Evolutionary conservation across 2,113 vertebrate species (phyloP), one percentile per base, ranked within the genome.

Genomic region (Brachirus orientalis): DNA sequence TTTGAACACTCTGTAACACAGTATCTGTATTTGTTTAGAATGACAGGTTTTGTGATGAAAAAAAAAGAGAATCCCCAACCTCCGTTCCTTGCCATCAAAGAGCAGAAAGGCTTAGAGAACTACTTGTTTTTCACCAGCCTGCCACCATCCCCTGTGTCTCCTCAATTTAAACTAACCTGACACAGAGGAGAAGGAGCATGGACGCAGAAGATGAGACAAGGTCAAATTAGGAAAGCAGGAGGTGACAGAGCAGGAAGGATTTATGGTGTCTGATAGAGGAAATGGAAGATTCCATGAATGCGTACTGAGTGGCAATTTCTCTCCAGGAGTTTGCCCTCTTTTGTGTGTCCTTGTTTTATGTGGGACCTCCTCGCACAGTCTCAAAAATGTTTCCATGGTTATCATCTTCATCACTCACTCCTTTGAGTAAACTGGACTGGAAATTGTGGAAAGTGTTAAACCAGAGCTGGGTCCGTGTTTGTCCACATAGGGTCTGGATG

Each of bases 1-100:
- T 94, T 93, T 90, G 87, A 93, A 95, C 92, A 81, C 74, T 79
- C 80, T 72, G 79, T 78, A 90, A 88, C 84, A 73, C 77, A 41
- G 18, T 38, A 54, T 56, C 72, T 65, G 60, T 69, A 72, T 65
- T 18, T 66, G 84, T 88, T 77, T 64, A 83, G 72, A 90, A 77
- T 67, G 80, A 85, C 71, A 71, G 52, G 70, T 65, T 88, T 86
- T 78, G 72, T 82, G 86, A 77, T 56, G 65, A 85, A 67, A 65
- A 51, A 65, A 51, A 28, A 2, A 28, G 65, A 70, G 63, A 5
- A 5, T 6, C 52, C 16, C 22, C 10, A n/a, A 18, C 43, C 56
- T 84, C 50, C 33, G 50, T 67, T 57, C 51, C 52, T 71, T 56
- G 62, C 79, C 88, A 91, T 93, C 89, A 88, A 90, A 92, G 88